Percentiles rank a stretch among this genome's conserved stretches.
Conservation (phyloP, 2,888 invertebrate genomes). For the Heteromurus nitidus region DNA sequence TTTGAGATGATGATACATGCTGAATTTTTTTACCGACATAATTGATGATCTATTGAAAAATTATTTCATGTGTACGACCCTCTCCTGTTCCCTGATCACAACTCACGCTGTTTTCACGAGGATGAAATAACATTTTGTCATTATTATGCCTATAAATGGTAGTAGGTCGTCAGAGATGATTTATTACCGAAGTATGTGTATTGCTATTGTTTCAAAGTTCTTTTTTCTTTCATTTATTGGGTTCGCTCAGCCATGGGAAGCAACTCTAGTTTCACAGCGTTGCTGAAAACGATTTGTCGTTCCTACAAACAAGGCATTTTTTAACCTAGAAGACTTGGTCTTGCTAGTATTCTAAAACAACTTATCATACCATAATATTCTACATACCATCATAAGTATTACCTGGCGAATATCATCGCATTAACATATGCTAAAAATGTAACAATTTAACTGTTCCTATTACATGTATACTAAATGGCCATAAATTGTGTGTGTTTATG, state of each 20-base stretch:
- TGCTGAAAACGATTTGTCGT: not conserved
- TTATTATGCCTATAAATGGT: slow-evolving; percentile 16
- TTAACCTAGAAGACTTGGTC: no score
- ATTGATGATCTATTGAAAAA: slow-evolving; percentile 22
- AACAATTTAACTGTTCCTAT: slow-evolving; percentile 4
- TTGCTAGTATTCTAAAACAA: no score
- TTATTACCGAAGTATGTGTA: slow-evolving; percentile 1
- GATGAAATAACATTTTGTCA: slow-evolving; percentile 20
- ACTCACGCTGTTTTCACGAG: slow-evolving; percentile 14
- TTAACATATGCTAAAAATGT: not conserved
- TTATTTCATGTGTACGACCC: not conserved
- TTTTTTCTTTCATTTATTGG: not conserved
- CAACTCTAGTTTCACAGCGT: not conserved
- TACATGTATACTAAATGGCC: slow-evolving; percentile 53
- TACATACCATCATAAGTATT: slow-evolving; percentile 40
- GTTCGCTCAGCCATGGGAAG: not conserved
- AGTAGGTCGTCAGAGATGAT: slow-evolving; percentile 7
- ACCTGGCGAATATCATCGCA: slow-evolving; percentile 27
- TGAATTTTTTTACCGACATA: not conserved
- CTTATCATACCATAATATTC: not conserved
- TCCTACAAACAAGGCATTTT: no score
- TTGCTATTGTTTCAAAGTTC: slow-evolving; percentile 12
- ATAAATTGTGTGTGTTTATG: slow-evolving; percentile 47
- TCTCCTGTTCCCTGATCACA: not conserved
- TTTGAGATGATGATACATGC: no score